Evolutionary conservation across 2,888 invertebrate species (phyloP), one percentile per base, ranked within the genome.

Genomic region (Pristionchus mayeri): DNA sequence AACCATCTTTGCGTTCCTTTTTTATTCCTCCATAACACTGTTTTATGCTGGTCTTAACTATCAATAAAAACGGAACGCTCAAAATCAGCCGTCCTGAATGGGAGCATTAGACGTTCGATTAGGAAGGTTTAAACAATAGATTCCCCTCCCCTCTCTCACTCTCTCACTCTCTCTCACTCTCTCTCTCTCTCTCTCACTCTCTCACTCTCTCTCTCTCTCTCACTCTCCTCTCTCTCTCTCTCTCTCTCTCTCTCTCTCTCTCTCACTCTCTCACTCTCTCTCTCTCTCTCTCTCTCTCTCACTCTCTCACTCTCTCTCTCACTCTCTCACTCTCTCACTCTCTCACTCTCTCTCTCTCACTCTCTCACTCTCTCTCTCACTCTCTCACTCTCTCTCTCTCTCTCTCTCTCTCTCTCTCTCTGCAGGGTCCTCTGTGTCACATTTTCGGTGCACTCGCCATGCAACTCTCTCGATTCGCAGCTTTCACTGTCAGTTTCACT

Each of bases 371-470:
- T 67, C 34, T 63, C 34, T 24, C 63, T 24, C 24, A 6, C 30
- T 60, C 67, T 7, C 37, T 37, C 67, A n/a, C 67, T 54, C n/a
- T 21, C n/a, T 54, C n/a, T n/a, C 54, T 54, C 54, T 4, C 54
- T 4, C 54, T 18, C 21, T 54, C 54, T 54, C 54, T 54, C 6
- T 44, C 44, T 44, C 44, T 50, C 2, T 48, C 6, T 16, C 30
- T 30, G 37, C 24, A 78, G 76, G 76, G 76, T 21, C 76, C 76
- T 6, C 50, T 78, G 1, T 21, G 37, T 16, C 76, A 78, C 50
- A 78, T 78, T 18, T 78, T 78, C 50, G 30, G 50, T 1, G 76
- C 76, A 2, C 50, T 78, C 21, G 48, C 76, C 3, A 78, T 78
- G 76, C 76, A 78, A 78, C 48, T 78, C 4, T 78, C 76, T 1